Conservation (phyloP, 2,888 invertebrate genomes). For the Fabriciana adippe region DNA sequence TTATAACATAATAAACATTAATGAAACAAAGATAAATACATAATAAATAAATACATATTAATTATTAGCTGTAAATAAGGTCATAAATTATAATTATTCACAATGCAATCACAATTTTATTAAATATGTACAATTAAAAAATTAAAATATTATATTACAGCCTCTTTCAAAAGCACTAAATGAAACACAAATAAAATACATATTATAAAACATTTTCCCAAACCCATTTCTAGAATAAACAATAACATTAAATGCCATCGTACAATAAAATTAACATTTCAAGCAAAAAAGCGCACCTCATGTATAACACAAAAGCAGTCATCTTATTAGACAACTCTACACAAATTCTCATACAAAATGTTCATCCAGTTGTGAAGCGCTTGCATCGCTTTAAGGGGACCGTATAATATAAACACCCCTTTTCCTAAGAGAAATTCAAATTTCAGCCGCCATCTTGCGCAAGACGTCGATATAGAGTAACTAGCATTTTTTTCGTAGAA, state of each 20-base stretch:
- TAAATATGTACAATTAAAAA: too few relatives aligned
- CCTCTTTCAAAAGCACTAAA: background rate
- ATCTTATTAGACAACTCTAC: constrained; percentile 48
- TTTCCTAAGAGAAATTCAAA: constrained; percentile 80
- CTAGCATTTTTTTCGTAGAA: constrained; percentile 77
- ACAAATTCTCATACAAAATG: constrained; percentile 48
- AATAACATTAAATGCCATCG: background rate
- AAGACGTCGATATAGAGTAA: constrained; percentile 81
- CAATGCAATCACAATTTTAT: too few relatives aligned
- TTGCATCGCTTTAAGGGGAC: constrained; percentile 43
- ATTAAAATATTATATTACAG: too few relatives aligned
- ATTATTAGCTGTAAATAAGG: too few relatives aligned
- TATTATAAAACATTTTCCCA: background rate
- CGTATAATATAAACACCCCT: constrained; percentile 64
- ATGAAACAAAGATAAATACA: too few relatives aligned
- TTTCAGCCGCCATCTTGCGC: constrained; percentile 79
- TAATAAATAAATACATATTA: too few relatives aligned
- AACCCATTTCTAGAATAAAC: background rate
- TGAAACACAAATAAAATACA: background rate
- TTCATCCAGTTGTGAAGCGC: constrained; percentile 44
- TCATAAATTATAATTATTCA: too few relatives aligned
- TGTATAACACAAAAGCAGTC: background rate
- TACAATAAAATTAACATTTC: background rate
- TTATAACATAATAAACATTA: background rate
- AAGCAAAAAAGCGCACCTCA: constrained; percentile 7